These are phyloP conservation scores for Cheilinus undulatus DNA, from an alignment of 2,113 vertebrate species.

Conservation along the genomic window DNA sequence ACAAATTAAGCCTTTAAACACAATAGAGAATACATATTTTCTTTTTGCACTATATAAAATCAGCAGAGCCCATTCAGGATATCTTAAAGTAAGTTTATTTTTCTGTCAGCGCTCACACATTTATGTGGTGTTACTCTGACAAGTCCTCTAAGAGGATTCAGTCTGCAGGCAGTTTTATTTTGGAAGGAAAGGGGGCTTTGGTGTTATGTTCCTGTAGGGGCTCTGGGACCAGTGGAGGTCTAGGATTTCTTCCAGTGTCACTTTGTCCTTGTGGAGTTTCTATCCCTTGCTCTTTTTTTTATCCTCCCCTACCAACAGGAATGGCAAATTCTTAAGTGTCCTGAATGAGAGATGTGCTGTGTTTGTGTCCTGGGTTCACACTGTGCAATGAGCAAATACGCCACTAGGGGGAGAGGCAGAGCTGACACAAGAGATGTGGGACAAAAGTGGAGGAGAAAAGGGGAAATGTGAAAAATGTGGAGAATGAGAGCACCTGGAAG, in stretches of 20 bases:
- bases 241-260: constrained; percentile 69
- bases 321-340: constrained; percentile 27
- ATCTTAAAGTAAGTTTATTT: constrained; percentile 22
- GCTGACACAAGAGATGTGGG: constrained; percentile 28
- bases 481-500: constrained; percentile 13
- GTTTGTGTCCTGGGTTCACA: not conserved
- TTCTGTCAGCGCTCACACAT: constrained; percentile 3
- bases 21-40: not conserved
- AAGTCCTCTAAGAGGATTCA: constrained; percentile 42
- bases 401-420: constrained; percentile 74
- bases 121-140: constrained; percentile 26
- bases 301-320: constrained; percentile 25
- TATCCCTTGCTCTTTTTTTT: constrained; percentile 29
- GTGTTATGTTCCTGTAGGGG: constrained; percentile 70
- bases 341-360: constrained; percentile 30
- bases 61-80: not conserved
- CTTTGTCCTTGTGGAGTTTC: constrained; percentile 73
- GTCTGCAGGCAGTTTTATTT: constrained; percentile 69
- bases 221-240: constrained; percentile 50
- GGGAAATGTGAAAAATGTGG: constrained; percentile 21
- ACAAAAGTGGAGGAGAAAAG: constrained; percentile 23
- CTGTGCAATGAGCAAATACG: constrained; percentile 8
- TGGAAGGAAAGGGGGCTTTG: constrained; percentile 68
- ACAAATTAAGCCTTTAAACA: not conserved
- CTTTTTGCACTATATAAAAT: not conserved